Conservation (phyloP, 2,113 vertebrate genomes). For the Tympanuchus pallidicinctus region DNA sequence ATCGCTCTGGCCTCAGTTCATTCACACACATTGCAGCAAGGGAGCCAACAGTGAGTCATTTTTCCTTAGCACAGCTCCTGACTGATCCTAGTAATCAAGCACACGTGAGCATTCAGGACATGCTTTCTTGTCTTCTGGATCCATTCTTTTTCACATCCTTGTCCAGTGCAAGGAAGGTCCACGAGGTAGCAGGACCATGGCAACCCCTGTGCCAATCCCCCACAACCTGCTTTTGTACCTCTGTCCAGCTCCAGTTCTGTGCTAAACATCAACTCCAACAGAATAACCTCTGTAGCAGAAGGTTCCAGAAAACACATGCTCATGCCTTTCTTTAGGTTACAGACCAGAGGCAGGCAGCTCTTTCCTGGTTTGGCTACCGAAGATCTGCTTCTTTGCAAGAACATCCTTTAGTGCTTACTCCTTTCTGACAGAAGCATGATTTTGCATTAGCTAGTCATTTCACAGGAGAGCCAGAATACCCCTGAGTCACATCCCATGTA, state of each 20-base stretch:
- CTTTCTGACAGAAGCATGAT: background rate
- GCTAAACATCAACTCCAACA: background rate
- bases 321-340: background rate
- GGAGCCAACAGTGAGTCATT: background rate
- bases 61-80: background rate
- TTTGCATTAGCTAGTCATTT: background rate
- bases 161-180: background rate
- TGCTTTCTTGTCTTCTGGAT: background rate
- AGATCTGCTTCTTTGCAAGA: background rate
- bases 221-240: background rate
- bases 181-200: background rate
- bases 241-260: background rate
- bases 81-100: background rate
- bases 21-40: background rate
- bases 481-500: background rate
- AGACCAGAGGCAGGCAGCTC: background rate
- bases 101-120: background rate
- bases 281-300: background rate
- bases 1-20: background rate
- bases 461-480: background rate
- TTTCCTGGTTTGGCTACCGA: background rate
- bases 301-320: background rate
- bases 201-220: accelerated
- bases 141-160: background rate
- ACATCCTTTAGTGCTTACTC: background rate